Conservation (phyloP, 2,888 invertebrate genomes). For the Aphidius colemani region DNA sequence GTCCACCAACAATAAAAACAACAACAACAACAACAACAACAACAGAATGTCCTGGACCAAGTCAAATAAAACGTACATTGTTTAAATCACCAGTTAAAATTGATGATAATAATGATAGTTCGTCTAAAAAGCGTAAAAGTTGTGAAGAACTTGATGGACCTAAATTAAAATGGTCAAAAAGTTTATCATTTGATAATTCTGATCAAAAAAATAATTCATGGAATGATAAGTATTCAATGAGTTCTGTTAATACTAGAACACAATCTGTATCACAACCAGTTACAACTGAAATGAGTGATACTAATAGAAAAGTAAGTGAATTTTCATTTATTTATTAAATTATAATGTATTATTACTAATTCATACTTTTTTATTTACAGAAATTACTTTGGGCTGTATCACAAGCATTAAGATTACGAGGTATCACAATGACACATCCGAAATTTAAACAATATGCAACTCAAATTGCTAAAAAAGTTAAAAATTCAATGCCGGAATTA, state of each 20-base stretch:
- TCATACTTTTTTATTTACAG: conserved; percentile 57
- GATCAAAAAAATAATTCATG: conserved; percentile 40
- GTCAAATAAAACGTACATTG: conserved; percentile 67
- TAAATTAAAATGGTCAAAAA: conserved; percentile 56
- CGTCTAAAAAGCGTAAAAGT: conserved; percentile 50
- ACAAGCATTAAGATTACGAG: conserved; percentile 73
- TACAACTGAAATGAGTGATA: conserved; percentile 65
- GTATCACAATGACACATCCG: conserved; percentile 71
- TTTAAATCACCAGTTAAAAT: conserved; percentile 66
- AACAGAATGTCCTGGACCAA: conserved; percentile 50
- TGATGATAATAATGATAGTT: conserved; percentile 34
- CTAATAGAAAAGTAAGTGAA: conserved; percentile 67
- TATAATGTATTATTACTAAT: conserved; percentile 2
- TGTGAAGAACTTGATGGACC: conserved; percentile 53
- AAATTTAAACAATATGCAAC: conserved; percentile 75
- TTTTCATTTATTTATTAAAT: conserved; percentile 17
- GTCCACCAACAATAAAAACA: conserved; percentile 62
- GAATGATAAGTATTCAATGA: conserved; percentile 45
- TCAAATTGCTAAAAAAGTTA: conserved; percentile 70
- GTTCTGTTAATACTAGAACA: conserved; percentile 40
- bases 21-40: too few relatives aligned
- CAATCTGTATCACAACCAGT: conserved; percentile 38
- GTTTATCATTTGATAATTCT: conserved; percentile 64
- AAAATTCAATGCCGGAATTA: conserved; percentile 67
- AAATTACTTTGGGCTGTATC: conserved; percentile 84